Evolutionary conservation across 2,797 vertebrate species (phyloP).

Genomic region (Nannoperca australis): DNA sequence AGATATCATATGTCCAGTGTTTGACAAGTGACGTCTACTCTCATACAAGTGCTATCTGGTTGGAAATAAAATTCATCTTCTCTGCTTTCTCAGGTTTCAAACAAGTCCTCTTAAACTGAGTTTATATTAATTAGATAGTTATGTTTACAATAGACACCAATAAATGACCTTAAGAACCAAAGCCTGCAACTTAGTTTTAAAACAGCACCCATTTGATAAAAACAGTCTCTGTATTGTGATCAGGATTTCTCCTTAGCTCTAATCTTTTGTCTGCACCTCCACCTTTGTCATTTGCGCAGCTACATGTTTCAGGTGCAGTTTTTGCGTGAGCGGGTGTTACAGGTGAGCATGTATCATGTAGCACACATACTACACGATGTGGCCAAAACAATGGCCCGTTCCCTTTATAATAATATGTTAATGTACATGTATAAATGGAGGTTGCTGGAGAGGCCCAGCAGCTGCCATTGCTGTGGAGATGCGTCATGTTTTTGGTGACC

Average conservation of each 20-base stretch:
- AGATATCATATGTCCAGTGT: constrained; percentile 16
- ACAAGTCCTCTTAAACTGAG: not conserved
- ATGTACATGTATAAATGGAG: not conserved
- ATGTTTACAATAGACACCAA: not conserved
- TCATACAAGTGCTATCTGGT: not conserved
- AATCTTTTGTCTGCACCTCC: not conserved
- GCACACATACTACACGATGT: not conserved
- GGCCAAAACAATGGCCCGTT: not conserved
- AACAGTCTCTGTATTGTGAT: not conserved
- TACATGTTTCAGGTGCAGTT: not conserved
- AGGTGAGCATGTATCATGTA: too few species aligned
- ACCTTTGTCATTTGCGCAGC: not conserved
- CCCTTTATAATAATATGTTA: too few species aligned
- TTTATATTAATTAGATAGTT: not conserved
- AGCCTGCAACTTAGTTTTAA: not conserved
- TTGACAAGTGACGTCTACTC: constrained; percentile 28
- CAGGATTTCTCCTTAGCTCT: not conserved
- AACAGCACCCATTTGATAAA: not conserved
- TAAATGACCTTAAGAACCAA: not conserved
- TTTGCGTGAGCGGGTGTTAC: not conserved
- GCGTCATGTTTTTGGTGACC: not conserved
- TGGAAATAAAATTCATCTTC: constrained; percentile 8
- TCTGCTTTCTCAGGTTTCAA: not conserved
- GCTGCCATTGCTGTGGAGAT: not conserved
- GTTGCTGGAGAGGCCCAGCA: not conserved